Evolutionary conservation across 2,797 vertebrate genomes (phyloP).

Genomic region (Tenualosa thibaudeaui): DNA sequence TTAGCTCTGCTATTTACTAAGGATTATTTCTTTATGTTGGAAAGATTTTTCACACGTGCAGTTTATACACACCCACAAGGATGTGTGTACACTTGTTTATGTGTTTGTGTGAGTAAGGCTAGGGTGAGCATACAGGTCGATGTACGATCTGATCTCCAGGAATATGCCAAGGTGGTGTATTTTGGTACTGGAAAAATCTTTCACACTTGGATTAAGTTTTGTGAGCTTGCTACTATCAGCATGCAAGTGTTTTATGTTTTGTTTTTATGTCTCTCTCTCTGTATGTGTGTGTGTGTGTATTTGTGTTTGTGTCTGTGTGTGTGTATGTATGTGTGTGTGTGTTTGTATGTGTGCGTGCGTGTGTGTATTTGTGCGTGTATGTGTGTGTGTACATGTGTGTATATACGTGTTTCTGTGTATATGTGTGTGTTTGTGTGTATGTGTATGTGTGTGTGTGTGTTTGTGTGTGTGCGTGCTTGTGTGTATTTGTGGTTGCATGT

Average conservation of each 20-base stretch:
- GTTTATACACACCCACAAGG: neutral
- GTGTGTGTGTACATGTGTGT: neutral
- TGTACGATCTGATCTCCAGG: neutral
- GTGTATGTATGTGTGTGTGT: neutral
- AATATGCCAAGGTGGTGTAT: neutral
- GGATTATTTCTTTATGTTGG: conserved; percentile 7
- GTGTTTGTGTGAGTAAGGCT: neutral
- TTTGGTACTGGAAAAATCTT: neutral
- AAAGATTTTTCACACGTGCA: neutral
- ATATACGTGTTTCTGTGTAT: neutral
- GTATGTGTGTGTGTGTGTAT: neutral
- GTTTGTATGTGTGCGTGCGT: neutral
- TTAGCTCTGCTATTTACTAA: neutral
- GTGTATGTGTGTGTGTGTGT: neutral
- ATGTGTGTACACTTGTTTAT: neutral
- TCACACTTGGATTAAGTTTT: conserved; percentile 17
- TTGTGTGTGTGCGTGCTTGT: neutral
- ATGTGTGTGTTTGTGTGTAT: neutral
- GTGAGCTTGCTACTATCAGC: neutral
- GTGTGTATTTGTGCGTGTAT: neutral
- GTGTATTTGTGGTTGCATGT: neutral
- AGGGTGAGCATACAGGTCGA: neutral
- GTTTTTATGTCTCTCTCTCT: neutral
- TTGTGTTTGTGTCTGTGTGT: neutral
- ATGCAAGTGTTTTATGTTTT: neutral